Conservation (phyloP, 2,888 invertebrate genomes). For the Cartodere bifasciata region DNA sequence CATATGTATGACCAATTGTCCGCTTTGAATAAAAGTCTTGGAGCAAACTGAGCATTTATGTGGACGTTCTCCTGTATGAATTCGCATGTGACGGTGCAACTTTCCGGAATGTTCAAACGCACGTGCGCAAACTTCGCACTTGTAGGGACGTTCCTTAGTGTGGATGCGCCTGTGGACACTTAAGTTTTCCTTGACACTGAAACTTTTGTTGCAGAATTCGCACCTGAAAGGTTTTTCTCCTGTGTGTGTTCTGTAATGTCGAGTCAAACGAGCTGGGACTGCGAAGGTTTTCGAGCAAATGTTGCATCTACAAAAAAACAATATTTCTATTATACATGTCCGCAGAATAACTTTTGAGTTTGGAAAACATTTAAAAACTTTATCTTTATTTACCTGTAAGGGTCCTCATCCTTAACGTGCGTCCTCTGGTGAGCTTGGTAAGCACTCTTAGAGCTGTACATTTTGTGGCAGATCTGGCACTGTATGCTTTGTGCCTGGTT, state of each 20-base stretch:
- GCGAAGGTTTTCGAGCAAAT: slow-evolving; percentile 86
- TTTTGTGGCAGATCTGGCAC: slow-evolving; percentile 35
- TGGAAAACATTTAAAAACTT: too few species aligned
- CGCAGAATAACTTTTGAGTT: too few species aligned
- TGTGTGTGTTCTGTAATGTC: slow-evolving; percentile 82
- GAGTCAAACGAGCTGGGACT: slow-evolving; percentile 71
- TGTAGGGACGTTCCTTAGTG: slow-evolving; percentile 83
- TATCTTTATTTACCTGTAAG: too few species aligned
- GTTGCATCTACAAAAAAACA: too few species aligned
- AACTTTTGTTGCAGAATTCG: slow-evolving; percentile 84
- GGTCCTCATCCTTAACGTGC: slow-evolving; percentile 42
- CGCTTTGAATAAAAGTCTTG: slow-evolving; percentile 85
- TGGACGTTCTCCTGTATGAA: slow-evolving; percentile 81
- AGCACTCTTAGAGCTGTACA: slow-evolving; percentile 30
- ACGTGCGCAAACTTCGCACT: slow-evolving; percentile 76
- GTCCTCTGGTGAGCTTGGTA: slow-evolving; percentile 29
- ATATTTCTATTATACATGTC: too few species aligned
- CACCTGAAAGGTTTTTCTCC: slow-evolving; percentile 79
- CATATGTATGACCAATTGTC: slow-evolving; percentile 83
- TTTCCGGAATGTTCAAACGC: slow-evolving; percentile 88
- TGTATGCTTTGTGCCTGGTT: slow-evolving; percentile 19
- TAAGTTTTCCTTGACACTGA: slow-evolving; percentile 84
- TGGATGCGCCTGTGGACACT: slow-evolving; percentile 83
- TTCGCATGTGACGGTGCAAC: slow-evolving; percentile 79
- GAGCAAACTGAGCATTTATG: slow-evolving; percentile 80